These are phyloP conservation scores for Lasaia peninsularis DNA, from an alignment of 1,140 invertebrate genomes.

Conservation along the genomic window DNA sequence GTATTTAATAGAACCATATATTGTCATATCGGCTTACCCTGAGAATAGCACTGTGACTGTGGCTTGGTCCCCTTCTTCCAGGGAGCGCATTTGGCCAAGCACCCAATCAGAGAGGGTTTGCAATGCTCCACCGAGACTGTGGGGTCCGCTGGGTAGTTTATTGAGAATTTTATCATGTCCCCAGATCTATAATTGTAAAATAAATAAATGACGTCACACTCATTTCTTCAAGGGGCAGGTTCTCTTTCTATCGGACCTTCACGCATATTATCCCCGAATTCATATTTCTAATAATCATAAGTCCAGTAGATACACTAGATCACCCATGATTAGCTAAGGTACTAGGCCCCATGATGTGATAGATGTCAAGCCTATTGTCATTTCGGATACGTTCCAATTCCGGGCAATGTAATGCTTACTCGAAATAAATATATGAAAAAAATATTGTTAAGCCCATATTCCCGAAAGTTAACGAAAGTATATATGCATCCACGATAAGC, in stretches of 20 bases:
- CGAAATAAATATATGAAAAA: too few species aligned
- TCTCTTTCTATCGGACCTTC: too few species aligned
- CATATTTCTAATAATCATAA: too few species aligned
- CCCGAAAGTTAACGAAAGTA: too few species aligned
- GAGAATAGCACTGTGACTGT: slow-evolving; percentile 63
- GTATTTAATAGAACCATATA: too few species aligned
- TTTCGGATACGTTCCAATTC: background rate
- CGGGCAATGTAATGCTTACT: too few species aligned
- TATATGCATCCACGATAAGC: too few species aligned
- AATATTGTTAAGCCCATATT: too few species aligned
- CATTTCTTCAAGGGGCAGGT: too few species aligned
- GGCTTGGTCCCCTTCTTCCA: slow-evolving; percentile 63
- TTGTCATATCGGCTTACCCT: slow-evolving; percentile 40
- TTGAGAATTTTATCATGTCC: slow-evolving; percentile 80
- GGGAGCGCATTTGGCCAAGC: slow-evolving; percentile 80
- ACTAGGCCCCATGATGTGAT: background rate
- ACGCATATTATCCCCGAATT: too few species aligned
- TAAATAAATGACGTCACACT: background rate
- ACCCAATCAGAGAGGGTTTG: slow-evolving; percentile 82
- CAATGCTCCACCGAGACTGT: slow-evolving; percentile 66
- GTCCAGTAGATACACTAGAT: too few species aligned
- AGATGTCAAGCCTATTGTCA: background rate
- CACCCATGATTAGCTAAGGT: background rate
- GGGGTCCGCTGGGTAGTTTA: slow-evolving; percentile 81
- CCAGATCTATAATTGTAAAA: slow-evolving; percentile 55